Base-by-base conservation (phyloP, 2,113 vertebrate species). In the Trachemys scripta region DNA sequence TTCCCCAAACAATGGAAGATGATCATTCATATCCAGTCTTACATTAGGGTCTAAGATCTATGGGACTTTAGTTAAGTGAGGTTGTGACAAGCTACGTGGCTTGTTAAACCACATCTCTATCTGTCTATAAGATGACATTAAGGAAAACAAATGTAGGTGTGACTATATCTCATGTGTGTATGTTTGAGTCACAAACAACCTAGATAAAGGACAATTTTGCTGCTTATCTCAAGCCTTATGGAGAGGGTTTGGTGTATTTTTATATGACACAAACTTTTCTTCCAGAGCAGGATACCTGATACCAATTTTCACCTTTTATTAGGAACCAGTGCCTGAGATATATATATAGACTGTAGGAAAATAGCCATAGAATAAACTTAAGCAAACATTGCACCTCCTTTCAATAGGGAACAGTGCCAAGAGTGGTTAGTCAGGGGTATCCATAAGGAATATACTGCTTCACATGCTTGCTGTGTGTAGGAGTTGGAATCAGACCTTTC, bases 101-200 rank as follows among this genome's bases (percentile, higher is more conserved):
- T 31, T 38, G 20, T 31, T 82, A 29, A 84, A 69, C 20, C 35
- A 11, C 8, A 11, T 87, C 4, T 82, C 10, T 17, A 65, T 65
- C 27, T 25, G 29, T 16, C 31, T 3, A 88, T 75, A 35, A 78
- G 20, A 45, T 8, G 57, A 45, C 49, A 78, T 16, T 22, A 31
- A 88, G 50, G 50, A 69, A 69, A 69, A 53, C 5, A 38, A 56
- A 78, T 19, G 85, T 4, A 81, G 54, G 31, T 9, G 6, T 0
- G 4, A 1, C 0, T 7, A 35, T 51, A 56, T 12, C 9, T 78
- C 85, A 86, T 35, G 8, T 29, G 2, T 10, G 16, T 0, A 3
- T 84, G 20, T 42, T 42, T 75, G 25, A 24, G 6, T 35, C 83
- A 59, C 82, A 80, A 20, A 86, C 22, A 76, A 76, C 38, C 42